Evolutionary conservation across 2,888 invertebrate genomes (phyloP), one percentile per base, ranked within the genome.

Genomic region (Drosophila heteroneura): DNA sequence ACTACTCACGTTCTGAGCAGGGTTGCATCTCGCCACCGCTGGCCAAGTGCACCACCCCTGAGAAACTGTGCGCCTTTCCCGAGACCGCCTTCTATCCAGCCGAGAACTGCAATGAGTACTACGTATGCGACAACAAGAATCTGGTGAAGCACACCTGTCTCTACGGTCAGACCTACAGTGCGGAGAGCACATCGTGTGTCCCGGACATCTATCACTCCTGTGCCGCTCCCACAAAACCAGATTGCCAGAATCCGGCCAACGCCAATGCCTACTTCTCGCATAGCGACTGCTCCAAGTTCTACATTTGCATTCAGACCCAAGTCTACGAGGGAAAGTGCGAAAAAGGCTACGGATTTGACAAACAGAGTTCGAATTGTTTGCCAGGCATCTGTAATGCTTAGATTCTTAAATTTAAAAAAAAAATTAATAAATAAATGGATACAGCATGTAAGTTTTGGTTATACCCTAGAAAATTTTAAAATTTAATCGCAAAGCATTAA

Each of bases 301-400:
- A 72, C 22, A 28, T 67, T 12, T 74, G 74, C 49, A 54, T 63
- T 12, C 62, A 67, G 32, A 59, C 6, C n/a, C 53, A 62, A 19
- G 35, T 72, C 49, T 57, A 56, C 12, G 74, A 74, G 37, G 74
- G 74, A 35, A 72, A 72, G 33, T 74, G 74, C 37, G 62, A 37
- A 3, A 33, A 28, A 41, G 74, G 74, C n/a, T 74, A 22, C 32
- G 53, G 62, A 28, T 74, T 59, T 12, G 72, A 74, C 39, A 72
- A 28, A 3, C 19, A n/a, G n/a, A 67, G 47, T 26, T 67, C 72
- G 12, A 59, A 59, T 2, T 74, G 74, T 54, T 44, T 51, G 39
- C 37, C 16, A 1, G 74, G 74, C 12, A 12, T 63, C 30, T 74
- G 74, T 28, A 32, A 32, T 32, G 12, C 22, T 14, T 52, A 52